Percentiles rank a stretch among this genome's conserved stretches.
Evolutionary conservation across 2,888 invertebrate species (phyloP).

Genomic region (Drosophila bunnanda): DNA sequence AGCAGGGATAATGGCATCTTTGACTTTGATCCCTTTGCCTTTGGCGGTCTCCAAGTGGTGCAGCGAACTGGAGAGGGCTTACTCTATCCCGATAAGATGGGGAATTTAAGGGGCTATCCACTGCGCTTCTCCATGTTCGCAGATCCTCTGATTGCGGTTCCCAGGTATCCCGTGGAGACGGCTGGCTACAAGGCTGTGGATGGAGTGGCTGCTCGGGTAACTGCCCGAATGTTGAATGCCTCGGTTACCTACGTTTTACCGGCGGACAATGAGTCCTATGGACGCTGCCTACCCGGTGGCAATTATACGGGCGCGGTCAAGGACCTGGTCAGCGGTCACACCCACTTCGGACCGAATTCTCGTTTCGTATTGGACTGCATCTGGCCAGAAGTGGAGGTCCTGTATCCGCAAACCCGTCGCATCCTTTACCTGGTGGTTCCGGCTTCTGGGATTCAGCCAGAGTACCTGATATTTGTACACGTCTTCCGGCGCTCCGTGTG

Average conservation of each 20-base stretch:
- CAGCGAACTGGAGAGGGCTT: not conserved
- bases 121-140: slow-evolving; percentile 77
- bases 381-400: slow-evolving; percentile 57
- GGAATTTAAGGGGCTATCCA: slow-evolving; percentile 65
- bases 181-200: slow-evolving; percentile 34
- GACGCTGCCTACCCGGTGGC: slow-evolving; percentile 65
- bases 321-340: slow-evolving; percentile 62
- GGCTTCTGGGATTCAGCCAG: slow-evolving; percentile 71
- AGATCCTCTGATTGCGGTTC: slow-evolving; percentile 70
- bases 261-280: slow-evolving; percentile 71
- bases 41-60: slow-evolving; percentile 57
- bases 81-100: slow-evolving; percentile 67
- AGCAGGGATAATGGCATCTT: slow-evolving; percentile 40
- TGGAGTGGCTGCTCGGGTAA: slow-evolving; percentile 33
- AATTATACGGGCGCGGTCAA: slow-evolving; percentile 70
- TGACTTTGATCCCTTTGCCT: slow-evolving; percentile 77
- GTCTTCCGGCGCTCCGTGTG: slow-evolving; percentile 72
- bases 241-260: slow-evolving; percentile 71
- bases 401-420: slow-evolving; percentile 74
- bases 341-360: slow-evolving; percentile 76
- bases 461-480: slow-evolving; percentile 75
- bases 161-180: slow-evolving; percentile 41
- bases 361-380: slow-evolving; percentile 72
- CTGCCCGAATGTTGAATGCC: slow-evolving; percentile 70
- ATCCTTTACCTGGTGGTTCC: slow-evolving; percentile 78